Conservation (phyloP, 2,888 invertebrate species). For the Steinernema carpocapsae region DNA sequence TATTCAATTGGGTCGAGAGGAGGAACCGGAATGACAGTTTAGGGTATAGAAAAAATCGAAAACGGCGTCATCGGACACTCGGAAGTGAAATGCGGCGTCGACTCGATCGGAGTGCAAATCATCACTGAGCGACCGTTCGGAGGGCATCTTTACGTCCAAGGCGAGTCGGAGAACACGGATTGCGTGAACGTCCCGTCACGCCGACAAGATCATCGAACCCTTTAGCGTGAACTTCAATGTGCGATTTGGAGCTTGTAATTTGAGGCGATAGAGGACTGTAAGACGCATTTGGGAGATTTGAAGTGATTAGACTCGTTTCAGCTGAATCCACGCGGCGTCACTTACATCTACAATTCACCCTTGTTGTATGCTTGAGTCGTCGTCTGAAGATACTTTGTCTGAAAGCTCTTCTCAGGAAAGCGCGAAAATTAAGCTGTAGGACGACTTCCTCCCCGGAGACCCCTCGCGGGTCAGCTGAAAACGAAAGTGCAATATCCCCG, state of each 20-base stretch:
- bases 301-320: conserved; percentile 34
- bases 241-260: conserved; percentile 68
- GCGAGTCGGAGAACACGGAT: conserved; percentile 62
- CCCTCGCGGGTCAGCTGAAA: too few relatives aligned
- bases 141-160: conserved; percentile 63
- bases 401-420: too few relatives aligned
- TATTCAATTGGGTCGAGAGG: too few relatives aligned
- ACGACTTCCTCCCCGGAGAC: too few relatives aligned
- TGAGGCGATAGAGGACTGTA: conserved; percentile 65
- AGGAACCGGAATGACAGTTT: too few relatives aligned
- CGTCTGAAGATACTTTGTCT: too few relatives aligned
- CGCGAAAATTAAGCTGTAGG: too few relatives aligned
- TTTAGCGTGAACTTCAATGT: conserved; percentile 51
- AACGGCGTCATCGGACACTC: conserved; percentile 59
- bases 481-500: too few relatives aligned
- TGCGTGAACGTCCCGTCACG: conserved; percentile 52
- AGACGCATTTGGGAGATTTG: neutral
- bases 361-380: too few relatives aligned
- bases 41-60: too few relatives aligned
- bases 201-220: conserved; percentile 5
- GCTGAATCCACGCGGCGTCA: conserved; percentile 66
- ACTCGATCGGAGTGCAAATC: conserved; percentile 56
- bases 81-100: conserved; percentile 59
- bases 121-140: conserved; percentile 54
- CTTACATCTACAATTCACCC: conserved; percentile 67